phyloP scores from a whole-genome alignment of 2,113 vertebrate species.

The Triplophysa rosa region DNA sequence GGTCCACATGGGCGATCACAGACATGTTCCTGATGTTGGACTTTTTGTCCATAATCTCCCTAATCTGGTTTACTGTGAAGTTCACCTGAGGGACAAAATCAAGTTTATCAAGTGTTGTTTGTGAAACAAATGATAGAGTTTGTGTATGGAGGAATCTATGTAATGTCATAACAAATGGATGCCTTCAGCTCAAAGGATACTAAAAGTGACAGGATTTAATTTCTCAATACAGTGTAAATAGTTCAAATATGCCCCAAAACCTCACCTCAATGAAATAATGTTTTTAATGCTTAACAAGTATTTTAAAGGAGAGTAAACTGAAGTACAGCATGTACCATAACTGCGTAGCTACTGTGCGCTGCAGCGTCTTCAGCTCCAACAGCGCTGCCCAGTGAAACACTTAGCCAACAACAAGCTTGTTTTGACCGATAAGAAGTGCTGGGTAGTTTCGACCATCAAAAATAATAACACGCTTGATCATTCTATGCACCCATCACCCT shows the following conservation, averaged over 20 bases:
- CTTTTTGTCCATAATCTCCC: conserved; percentile 67
- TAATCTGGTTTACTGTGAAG: conserved; percentile 65
- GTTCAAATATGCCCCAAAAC: background rate
- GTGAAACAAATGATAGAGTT: conserved; percentile 16
- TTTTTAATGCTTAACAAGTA: background rate
- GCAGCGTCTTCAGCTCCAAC: background rate
- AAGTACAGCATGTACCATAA: conserved; percentile 6
- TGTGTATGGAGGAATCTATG: background rate
- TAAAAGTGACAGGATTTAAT: background rate
- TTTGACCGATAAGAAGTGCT: background rate
- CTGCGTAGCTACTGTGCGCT: background rate
- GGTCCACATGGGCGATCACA: conserved; percentile 64
- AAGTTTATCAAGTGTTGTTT: background rate
- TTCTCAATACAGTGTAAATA: background rate
- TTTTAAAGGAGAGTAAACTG: background rate
- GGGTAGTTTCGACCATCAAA: background rate
- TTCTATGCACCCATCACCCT: background rate
- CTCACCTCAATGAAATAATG: background rate
- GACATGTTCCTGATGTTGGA: conserved; percentile 68
- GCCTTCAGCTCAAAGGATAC: background rate
- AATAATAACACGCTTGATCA: conserved; percentile 2
- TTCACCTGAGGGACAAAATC: conserved; percentile 58
- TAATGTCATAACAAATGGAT: conserved; percentile 14
- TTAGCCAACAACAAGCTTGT: background rate
- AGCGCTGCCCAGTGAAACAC: conserved; percentile 9